Percentiles rank a stretch among this genome's conserved stretches.
Evolutionary conservation across 92 coral and sea anemone species (phyloP).

Genomic region (Plumapathes pennacea): DNA sequence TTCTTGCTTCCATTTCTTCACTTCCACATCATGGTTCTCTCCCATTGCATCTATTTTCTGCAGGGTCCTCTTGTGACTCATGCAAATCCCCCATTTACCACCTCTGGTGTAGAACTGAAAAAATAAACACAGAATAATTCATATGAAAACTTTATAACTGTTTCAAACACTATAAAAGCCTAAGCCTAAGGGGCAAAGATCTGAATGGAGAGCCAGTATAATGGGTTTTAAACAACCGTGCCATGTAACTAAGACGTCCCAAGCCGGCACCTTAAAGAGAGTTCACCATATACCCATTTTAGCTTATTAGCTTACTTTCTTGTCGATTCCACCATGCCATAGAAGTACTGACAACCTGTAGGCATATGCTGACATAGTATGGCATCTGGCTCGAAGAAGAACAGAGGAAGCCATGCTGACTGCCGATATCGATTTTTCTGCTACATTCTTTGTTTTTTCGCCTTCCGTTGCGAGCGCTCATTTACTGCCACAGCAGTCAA

Average conservation of each 20-base stretch:
- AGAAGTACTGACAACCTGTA: conserved; percentile 13
- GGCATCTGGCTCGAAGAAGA: conserved; percentile 1
- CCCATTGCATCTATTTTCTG: conserved; percentile 63
- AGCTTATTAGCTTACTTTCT: no score
- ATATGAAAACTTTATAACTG: no score
- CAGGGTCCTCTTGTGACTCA: conserved; percentile 45
- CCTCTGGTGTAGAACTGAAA: conserved; percentile 9
- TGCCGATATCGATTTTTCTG: no score
- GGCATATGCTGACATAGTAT: conserved; percentile 11
- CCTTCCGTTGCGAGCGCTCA: conserved; percentile 1
- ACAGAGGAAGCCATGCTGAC: conserved; percentile 19
- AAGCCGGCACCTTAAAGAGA: no score
- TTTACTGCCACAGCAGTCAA: conserved; percentile 9
- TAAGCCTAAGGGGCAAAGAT: no score
- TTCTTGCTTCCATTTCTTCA: conserved; percentile 39
- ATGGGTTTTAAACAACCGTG: no score
- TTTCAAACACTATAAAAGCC: no score
- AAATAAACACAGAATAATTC: background rate
- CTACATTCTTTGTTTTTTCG: no score
- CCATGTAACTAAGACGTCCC: no score
- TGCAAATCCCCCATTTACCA: conserved; percentile 18
- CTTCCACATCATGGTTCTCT: conserved; percentile 25
- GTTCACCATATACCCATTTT: no score
- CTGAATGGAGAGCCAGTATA: no score
- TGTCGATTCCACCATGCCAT: conserved; percentile 30